Evolutionary conservation across 2,797 vertebrate species (phyloP).

Genomic region (Melopsittacus undulatus): DNA sequence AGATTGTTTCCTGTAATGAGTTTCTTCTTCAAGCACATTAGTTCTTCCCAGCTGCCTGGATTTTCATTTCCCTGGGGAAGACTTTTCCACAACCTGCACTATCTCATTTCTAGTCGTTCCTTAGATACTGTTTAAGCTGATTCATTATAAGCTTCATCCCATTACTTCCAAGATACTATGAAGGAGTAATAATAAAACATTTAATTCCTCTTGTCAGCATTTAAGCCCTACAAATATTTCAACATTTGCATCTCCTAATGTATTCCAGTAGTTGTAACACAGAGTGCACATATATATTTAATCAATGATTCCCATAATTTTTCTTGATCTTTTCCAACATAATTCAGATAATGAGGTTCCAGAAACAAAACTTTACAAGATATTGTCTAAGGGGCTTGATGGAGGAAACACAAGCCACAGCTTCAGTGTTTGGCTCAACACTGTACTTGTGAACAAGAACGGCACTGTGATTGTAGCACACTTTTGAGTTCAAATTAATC

Average conservation of each 20-base stretch:
- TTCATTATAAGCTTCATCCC: constrained; percentile 10
- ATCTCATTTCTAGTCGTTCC: constrained; percentile 34
- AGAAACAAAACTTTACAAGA: neutral
- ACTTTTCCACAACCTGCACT: neutral
- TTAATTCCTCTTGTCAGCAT: constrained; percentile 12
- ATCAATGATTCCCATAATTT: neutral
- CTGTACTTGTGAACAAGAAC: neutral
- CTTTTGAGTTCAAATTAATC: neutral
- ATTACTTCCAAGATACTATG: neutral
- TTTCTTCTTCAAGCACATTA: constrained; percentile 14
- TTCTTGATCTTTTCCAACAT: neutral
- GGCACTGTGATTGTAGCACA: neutral
- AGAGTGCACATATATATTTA: neutral
- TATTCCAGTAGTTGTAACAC: neutral
- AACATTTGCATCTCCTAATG: constrained; percentile 17
- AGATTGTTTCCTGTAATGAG: neutral
- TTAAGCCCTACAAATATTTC: constrained; percentile 17
- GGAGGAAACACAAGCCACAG: neutral
- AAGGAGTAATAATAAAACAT: constrained; percentile 29
- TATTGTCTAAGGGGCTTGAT: neutral
- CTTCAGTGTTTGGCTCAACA: neutral
- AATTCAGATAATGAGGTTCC: neutral
- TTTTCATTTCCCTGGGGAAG: neutral
- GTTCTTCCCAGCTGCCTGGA: neutral
- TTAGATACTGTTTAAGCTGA: constrained; percentile 4